Conservation (phyloP, 2,113 vertebrate genomes). For the Ctenodactylus gundi region DNA sequence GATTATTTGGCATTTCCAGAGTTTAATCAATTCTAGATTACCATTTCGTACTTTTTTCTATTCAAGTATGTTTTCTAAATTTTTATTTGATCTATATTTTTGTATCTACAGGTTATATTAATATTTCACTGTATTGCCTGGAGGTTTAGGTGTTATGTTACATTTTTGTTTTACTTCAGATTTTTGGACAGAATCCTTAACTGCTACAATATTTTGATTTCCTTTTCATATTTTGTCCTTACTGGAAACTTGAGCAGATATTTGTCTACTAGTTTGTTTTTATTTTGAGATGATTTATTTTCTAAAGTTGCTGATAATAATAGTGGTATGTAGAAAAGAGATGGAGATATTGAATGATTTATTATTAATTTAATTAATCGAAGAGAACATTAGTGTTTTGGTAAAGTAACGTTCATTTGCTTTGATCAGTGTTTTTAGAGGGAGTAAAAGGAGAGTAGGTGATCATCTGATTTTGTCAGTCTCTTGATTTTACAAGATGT, state of each 20-base stretch:
- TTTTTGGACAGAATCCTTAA: not conserved
- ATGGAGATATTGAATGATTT: not conserved
- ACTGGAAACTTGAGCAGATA: not conserved
- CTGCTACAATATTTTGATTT: not conserved
- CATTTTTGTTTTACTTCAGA: not conserved
- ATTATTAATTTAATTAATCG: not conserved
- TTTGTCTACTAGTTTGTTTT: not conserved
- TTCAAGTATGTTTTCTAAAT: not conserved
- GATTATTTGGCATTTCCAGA: not conserved
- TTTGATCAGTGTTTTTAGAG: not conserved
- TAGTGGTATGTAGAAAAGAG: not conserved
- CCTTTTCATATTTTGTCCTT: not conserved
- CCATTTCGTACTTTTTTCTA: not conserved
- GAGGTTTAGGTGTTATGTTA: not conserved
- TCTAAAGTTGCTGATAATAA: not conserved
- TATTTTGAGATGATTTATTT: slow-evolving; percentile 10
- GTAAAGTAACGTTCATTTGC: not conserved
- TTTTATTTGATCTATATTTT: not conserved
- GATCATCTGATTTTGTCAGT: not conserved
- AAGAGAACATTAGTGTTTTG: not conserved
- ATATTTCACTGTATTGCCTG: not conserved
- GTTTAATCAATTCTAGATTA: not conserved
- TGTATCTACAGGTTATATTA: not conserved
- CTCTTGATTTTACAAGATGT: not conserved
- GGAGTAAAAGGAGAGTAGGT: not conserved